Evolutionary conservation across 2,113 vertebrate species (phyloP), one percentile per base, ranked within the genome.

Genomic region (Urocitellus parryii): DNA sequence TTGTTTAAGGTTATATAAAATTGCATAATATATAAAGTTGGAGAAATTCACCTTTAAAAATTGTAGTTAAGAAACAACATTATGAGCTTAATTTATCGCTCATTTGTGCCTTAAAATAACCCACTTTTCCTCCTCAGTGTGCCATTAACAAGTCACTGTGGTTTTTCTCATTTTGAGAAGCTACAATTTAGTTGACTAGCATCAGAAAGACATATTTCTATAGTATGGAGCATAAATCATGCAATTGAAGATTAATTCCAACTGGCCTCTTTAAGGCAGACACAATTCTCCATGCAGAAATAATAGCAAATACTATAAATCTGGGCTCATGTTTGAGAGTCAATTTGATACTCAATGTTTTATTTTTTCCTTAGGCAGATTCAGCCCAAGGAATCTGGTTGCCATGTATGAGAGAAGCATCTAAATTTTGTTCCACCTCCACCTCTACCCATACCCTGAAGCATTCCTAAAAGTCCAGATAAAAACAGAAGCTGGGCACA

Each of bases 31-130:
- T 8, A 53, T 34, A 74, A 86, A 65, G 51, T 80, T 78, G 32
- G 42, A 95, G 68, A 93, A 86, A 93, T 76, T 82, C 79, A 76
- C 83, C 29, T 96, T 90, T 93, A 87, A 96, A 96, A 92, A 61
- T n/a, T 87, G 42, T 29, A 61, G 63, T 83, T 95, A 97, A 67
- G 65, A 68, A 89, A 89, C 56, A 96, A 74, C 18, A 96, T 87
- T 73, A 83, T 96, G 72, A 93, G 68, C 42, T 95, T 96, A 91
- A 97, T 87, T 89, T 93, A 95, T 22, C n/a, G 72, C 67, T 90
- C 91, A 95, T 84, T 29, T 84, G n/a, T 88, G 72, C 72, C 51
- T 73, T 93, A 58, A 97, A 91, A 88, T 48, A 91, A 97, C 24
- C 42, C 8, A 63, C 22, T 70, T 29, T 80, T 32, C 24, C 56